Base-by-base conservation (phyloP, 2,797 vertebrate species). In the Siniperca scherzeri region DNA sequence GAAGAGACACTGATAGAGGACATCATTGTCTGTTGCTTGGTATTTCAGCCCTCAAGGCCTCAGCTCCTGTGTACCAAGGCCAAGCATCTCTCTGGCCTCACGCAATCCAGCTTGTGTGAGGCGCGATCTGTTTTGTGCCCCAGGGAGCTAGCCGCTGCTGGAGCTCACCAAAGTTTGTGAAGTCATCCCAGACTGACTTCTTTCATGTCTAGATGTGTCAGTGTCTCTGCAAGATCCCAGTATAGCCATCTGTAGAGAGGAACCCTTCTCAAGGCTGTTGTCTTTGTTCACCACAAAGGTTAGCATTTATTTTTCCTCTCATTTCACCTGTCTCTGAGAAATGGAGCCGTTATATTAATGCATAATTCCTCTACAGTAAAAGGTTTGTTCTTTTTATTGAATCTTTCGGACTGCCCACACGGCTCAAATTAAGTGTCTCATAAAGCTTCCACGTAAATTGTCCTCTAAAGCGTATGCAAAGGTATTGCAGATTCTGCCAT, bases 21-120 rank as follows among this genome's bases (percentile, higher is more conserved):
- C 89, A 90, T 88, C 81, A 89, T 91, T 91, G 91, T 93, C 85
- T 91, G 86, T 75, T 81, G 81, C 83, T 89, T 90, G 88, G 88
- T 89, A 78, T 86, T 92, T 87, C 73, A 87, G 88, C 90, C 92
- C 92, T 87, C 13, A 30, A 93, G 93, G 88, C 91, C 79, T 83
- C 86, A 55, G 78, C 82, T 90, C 83, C 92, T 93, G 90, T 93
- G 91, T 92, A 92, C 88, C 82, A 78, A 90, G 92, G 93, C 94
- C 93, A 94, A 91, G 88, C 87, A 80, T 90, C 87, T 91, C 87
- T 85, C 77, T 88, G 82, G 87, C 90, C 89, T 86, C 87, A 87
- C 21, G 44, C 88, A 85, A 88, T 89, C 80, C 91, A 91, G 89
- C 89, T 72, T 90, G 84, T 89, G 87, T 84, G 85, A 89, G 88